phyloP scores from a whole-genome alignment of 2,797 vertebrate species.

The Liparis tanakae region DNA sequence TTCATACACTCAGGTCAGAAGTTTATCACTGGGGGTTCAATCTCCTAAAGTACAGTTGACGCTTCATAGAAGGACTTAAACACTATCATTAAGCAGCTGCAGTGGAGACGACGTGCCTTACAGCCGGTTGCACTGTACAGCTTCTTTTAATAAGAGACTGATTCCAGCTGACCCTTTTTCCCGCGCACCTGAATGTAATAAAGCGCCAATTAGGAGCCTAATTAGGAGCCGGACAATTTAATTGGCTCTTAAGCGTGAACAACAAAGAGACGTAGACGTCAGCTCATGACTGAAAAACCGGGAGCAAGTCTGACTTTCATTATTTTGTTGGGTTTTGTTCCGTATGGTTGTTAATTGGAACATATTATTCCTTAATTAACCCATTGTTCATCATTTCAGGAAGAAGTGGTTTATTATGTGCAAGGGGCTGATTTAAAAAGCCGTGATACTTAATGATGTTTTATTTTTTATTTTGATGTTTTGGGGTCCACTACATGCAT shows the following conservation, averaged over 20 bases:
- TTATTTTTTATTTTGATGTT: not conserved
- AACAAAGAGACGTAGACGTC: conserved; percentile 36
- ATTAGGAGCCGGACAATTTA: conserved; percentile 26
- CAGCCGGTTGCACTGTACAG: conserved; percentile 20
- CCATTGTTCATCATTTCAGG: not conserved
- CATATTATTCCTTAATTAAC: not conserved
- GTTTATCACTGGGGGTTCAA: not conserved
- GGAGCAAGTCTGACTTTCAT: not conserved
- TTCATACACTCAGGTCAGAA: not conserved
- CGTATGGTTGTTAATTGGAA: not conserved
- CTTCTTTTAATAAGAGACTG: conserved; percentile 40
- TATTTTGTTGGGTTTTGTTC: not conserved
- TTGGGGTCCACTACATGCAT: not conserved
- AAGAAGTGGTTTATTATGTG: not conserved
- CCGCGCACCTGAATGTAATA: conserved; percentile 42
- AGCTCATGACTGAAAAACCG: not conserved
- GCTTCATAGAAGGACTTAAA: not conserved
- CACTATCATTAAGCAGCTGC: not conserved
- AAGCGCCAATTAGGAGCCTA: conserved; percentile 40
- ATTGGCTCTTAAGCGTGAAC: conserved; percentile 28
- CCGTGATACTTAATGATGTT: not conserved
- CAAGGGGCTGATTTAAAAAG: not conserved
- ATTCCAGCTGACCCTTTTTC: conserved; percentile 35
- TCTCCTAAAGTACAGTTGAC: not conserved
- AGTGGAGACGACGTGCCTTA: not conserved